phyloP scores from a whole-genome alignment of 2,888 invertebrate genomes.

The Acronicta alni region DNA sequence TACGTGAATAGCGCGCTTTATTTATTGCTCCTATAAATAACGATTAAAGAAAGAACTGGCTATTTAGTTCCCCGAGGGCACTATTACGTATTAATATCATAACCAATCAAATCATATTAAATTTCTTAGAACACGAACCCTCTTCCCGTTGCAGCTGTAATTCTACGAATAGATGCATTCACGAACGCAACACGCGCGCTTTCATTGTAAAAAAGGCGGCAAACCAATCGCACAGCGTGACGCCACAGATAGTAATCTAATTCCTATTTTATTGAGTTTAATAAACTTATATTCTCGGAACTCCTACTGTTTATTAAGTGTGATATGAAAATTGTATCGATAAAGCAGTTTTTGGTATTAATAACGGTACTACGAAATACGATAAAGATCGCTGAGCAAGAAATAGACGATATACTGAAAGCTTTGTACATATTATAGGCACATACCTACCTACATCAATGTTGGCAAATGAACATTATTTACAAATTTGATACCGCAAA shows the following conservation, averaged over 20 bases:
- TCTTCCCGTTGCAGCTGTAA: slow-evolving; percentile 64
- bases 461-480: slow-evolving; percentile 63
- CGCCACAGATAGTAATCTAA: slow-evolving; percentile 59
- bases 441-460: slow-evolving; percentile 43
- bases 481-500: slow-evolving; percentile 77
- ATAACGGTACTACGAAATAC: slow-evolving; percentile 42
- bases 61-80: slow-evolving; percentile 11
- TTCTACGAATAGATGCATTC: slow-evolving; percentile 68
- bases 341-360: slow-evolving; percentile 29
- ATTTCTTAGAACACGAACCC: slow-evolving; percentile 69
- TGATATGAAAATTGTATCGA: slow-evolving; percentile 40
- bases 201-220: slow-evolving; percentile 50
- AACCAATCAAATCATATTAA: slow-evolving; percentile 54
- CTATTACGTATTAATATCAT: slow-evolving; percentile 38
- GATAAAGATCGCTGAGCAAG: slow-evolving; percentile 52
- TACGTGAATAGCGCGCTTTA: neutral
- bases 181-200: slow-evolving; percentile 55
- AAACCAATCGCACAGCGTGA: slow-evolving; percentile 48
- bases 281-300: slow-evolving; percentile 55
- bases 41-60: slow-evolving; percentile 1
- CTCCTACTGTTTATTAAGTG: slow-evolving; percentile 32
- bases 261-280: slow-evolving; percentile 41
- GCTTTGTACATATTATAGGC: slow-evolving; percentile 43
- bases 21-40: slow-evolving; percentile 16
- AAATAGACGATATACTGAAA: slow-evolving; percentile 43